phyloP scores from a whole-genome alignment of 2,888 invertebrate genomes.

The Neoitamus cyanurus region DNA sequence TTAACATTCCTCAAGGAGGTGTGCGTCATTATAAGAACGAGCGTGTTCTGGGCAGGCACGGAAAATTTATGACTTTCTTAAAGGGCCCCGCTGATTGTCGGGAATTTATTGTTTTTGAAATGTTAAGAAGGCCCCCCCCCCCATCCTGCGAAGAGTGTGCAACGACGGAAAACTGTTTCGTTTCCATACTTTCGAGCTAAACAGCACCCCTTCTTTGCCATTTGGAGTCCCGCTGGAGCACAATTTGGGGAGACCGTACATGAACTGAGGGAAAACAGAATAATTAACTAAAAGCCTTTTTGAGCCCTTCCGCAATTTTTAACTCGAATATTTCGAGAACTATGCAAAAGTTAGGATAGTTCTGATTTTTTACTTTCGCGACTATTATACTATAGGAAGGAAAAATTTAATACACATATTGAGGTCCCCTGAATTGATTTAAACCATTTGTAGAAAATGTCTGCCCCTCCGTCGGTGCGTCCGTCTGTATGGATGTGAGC shows the following conservation, averaged over 20 bases:
- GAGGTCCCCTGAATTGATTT: no score
- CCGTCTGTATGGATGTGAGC: no score
- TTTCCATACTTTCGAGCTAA: neutral
- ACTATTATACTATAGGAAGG: no score
- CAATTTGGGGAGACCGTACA: no score
- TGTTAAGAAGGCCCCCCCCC: neutral
- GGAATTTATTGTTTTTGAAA: constrained; percentile 9
- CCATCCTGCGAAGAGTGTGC: neutral
- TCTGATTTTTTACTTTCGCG: no score
- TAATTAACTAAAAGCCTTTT: no score
- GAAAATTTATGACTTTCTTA: constrained; percentile 19
- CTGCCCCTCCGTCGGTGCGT: no score
- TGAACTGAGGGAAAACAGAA: neutral
- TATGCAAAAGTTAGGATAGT: no score
- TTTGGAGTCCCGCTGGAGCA: neutral
- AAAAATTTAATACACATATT: no score
- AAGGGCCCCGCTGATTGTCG: constrained; percentile 9
- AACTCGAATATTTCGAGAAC: no score
- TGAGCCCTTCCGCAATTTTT: no score
- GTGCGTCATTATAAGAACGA: neutral
- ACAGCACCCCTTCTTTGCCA: neutral
- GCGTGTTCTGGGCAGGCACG: neutral
- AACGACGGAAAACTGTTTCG: neutral
- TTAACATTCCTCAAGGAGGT: neutral
- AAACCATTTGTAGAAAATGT: no score